Base-by-base conservation (phyloP, 2,797 vertebrate species). In the Gastrophryne carolinensis region DNA sequence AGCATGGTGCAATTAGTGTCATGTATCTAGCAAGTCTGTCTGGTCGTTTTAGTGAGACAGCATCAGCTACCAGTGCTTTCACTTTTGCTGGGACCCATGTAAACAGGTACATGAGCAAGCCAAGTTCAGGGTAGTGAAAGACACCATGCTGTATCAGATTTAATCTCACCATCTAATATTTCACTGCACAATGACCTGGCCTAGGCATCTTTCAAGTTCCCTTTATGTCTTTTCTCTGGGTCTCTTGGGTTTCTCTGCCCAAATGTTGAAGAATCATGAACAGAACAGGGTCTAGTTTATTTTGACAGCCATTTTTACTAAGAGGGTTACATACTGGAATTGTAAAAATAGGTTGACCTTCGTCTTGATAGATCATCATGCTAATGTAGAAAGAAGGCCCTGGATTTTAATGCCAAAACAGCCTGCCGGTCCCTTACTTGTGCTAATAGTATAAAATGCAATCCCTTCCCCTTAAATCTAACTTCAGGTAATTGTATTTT, bases 1-100 rank as follows among this genome's bases (percentile, higher is more conserved):
- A 71, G 53, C 50, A 17, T 63, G 27, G 50, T 57, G 49, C 72
- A 72, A 78, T 78, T 78, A 72, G 75, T 72, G 58, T 78, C 68
- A 78, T 78, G 68, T 72, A 65, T 65, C 67, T 29, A 39, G 30
- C 50, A 58, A 78, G 68, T 72, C 75, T 65, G 60, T 24, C 39
- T 24, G 11, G 32, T 41, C 3, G 58, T 34, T 58, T 78, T 72
- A 72, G 75, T 58, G 68, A 78, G 67, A 78, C 61, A 50, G 35
- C 75, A 77, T 77, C 23, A 64, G 56, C 50, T 64, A 64, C 75
- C 39, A 57, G 67, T 15, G 37, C 67, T 71, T 77, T 63, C 57
- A 53, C 57, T 50, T n/a, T 41, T 32, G 41, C 49, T n/a, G 13
- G 68, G 49, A n/a, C 60, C 60, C 57, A 54, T 49, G 56, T 74